Evolutionary conservation across 2,888 invertebrate species (phyloP), one percentile per base, ranked within the genome.

Genomic region (Elgonia sp.): DNA sequence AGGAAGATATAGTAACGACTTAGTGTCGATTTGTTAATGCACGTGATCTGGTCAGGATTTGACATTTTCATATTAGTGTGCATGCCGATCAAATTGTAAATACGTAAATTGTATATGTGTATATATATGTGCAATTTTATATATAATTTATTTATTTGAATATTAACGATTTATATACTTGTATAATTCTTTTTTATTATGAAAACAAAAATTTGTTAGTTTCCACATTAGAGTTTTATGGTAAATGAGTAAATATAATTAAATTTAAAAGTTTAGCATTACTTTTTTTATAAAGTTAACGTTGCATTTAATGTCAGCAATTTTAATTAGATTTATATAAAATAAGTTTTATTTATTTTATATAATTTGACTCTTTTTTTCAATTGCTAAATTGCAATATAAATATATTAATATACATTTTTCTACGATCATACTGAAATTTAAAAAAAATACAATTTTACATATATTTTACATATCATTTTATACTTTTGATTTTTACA

Each of bases 11-110:
- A 89, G 80, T 72, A 87, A 87, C 87, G 87, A 77, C 80, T 87
- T 76, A 72, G 67, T 86, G 87, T 89, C 87, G 75, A 53, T 81
- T 88, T 86, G 70, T 86, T 60, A 29, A 88, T 70, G 70, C 40
- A 83, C 65, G 62, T 39, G 53, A 83, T 40, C 7, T 40, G 39
- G 8, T 42, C 55, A 73, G 46, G n/a, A 46, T 60, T 69, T 69
- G 10, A 12, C n/a, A 20, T 65, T 80, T 50, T 42, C 29, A 10
- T 77, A 53, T 57, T 18, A n/a, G 21, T 10, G 14, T 55, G 29
- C 21, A 55, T 21, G 20, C 60, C 37, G 62, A 80, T 42, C 12
- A 37, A 46, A 70, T 62, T 81, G 80, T 81, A 81, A 60, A 81
- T 81, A 81, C 39, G 37, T 62, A 53, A 72, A 62, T n/a, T 55